Evolutionary conservation across 2,888 invertebrate species (phyloP), one percentile per base, ranked within the genome.

Genomic region (Acholoe squamosa): DNA sequence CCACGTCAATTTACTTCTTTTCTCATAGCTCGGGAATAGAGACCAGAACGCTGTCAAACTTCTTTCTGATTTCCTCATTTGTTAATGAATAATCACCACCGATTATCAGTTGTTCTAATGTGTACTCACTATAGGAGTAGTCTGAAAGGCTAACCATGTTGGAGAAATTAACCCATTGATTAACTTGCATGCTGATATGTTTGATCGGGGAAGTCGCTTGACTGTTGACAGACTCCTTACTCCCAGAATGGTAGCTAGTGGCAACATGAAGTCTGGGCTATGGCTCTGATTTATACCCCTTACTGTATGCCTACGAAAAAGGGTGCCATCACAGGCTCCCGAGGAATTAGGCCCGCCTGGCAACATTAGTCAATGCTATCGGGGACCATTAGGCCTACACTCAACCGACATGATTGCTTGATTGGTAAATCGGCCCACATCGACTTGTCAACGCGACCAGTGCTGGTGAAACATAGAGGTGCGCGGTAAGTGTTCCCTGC

Each of bases 351-450:
- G 61, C 61, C 7, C n/a, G 61, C 1, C 61, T n/a, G 61, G 61
- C 61, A 43, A 61, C 77, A 77, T 77, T 77, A 77, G 77, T 77
- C 77, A 77, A 19, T 19, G 19, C 33, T 77, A 34, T 28, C 43
- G 22, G 43, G 43, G n/a, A 16, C 86, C 86, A 86, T 86, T 86
- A 86, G 31, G 84, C 54, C 52, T 28, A 54, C 86, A 43, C 54
- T 54, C 31, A 7, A 54, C 52, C 54, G 54, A 86, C 86, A 86
- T 54, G 86, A 86, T 86, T 52, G 56, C 25, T 31, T 54, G 86
- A 86, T 86, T 86, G 86, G 86, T 54, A 54, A 86, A 86, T 86
- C 86, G 56, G 54, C 28, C 56, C 25, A 54, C 54, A 86, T 86
- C 31, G 84, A 33, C 25, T 86, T 86, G 86, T 52, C 86, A 61